Base-by-base conservation (phyloP, 2,797 vertebrate species). In the Pangasius larnaudii region DNA sequence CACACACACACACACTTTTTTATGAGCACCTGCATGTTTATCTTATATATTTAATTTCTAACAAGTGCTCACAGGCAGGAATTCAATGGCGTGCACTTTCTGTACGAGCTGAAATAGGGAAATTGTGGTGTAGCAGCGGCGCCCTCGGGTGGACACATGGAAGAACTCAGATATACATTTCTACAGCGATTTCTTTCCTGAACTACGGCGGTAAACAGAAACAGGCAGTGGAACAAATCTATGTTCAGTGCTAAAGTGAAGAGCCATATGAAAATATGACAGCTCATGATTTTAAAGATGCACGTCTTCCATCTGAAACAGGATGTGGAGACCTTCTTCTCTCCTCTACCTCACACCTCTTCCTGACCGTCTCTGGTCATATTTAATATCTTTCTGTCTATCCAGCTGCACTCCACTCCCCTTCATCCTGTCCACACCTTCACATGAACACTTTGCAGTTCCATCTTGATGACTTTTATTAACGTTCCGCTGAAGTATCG, bases 141-240 rank as follows among this genome's bases (percentile, higher is more conserved):
- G 72, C 87, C 87, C 87, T 79, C 87, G 22, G 46, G 72, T 85
- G 87, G 87, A 46, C 24, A 18, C 11, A 10, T 16, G n/a, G 19
- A 69, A 77, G 59, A 78, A 78, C 87, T 78, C 61, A 33, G 30
- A n/a, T 24, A 46, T 33, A 14, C 19, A n/a, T 13, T 13, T 30
- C 36, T 1, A 36, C 51, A 42, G 49, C 49, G 71, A 16, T 30
- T 65, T 33, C 10, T 79, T 19, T 56, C 30, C n/a, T 33, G 36
- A 56, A 56, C 42, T 22, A 46, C 7, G 46, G 46, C 0, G 9
- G 33, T 1, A 46, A 27, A 11, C 2, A 2, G 39, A 24, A 74
- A 11, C 14, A 24, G 36, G 1, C n/a, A 42, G 71, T 36, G 65
- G 14, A 16, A 30, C 63, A 46, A 46, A 46, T 1, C 13, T 14